Evolutionary conservation across 1,140 invertebrate genomes (phyloP), one percentile per base, ranked within the genome.

Genomic region (Magallana ariakensis): DNA sequence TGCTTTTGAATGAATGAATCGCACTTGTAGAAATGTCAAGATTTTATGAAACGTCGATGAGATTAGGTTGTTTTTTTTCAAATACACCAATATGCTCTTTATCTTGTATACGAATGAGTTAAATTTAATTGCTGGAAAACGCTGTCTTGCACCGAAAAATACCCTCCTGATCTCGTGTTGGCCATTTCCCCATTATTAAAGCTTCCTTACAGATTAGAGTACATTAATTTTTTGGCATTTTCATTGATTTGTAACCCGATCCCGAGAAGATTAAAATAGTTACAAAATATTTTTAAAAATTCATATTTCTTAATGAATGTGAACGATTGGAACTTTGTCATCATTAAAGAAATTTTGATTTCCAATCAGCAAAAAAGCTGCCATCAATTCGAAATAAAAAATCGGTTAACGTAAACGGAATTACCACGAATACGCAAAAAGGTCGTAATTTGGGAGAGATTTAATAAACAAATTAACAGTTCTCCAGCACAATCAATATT

Each of bases 391-490:
- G 33, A 46, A 46, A 46, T 46, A 46, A 46, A 26, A 26, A 75
- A 75, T 22, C 22, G 22, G 66, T 75, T 10, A 75, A 46, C 22
- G 8, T 11, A 11, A 26, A 22, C 9, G 11, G 33, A 33, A 33
- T 75, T 6, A 75, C 22, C 66, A 26, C 26, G 22, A 10, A 6
- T 22, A 13, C 26, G 66, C 22, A 33, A 26, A 26, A 0, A 75
- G 33, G 26, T 70, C 62, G 26, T 70, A 22, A 60, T 60, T n/a
- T 60, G 11, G n/a, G n/a, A 60, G 58, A 46, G 58, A 60, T 60
- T 60, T 26, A 22, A 22, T 26, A 22, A 19, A 75, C 66, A 75
- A 46, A 75, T 75, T 75, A 33, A 75, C 66, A 75, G 22, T 75
- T 75, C 22, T 13, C 22, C 13, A 33, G 9, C 13, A 19, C 66